These are phyloP conservation scores for Lithophane semibrunnea DNA, from an alignment of 2,888 invertebrate species.

Conservation along the genomic window DNA sequence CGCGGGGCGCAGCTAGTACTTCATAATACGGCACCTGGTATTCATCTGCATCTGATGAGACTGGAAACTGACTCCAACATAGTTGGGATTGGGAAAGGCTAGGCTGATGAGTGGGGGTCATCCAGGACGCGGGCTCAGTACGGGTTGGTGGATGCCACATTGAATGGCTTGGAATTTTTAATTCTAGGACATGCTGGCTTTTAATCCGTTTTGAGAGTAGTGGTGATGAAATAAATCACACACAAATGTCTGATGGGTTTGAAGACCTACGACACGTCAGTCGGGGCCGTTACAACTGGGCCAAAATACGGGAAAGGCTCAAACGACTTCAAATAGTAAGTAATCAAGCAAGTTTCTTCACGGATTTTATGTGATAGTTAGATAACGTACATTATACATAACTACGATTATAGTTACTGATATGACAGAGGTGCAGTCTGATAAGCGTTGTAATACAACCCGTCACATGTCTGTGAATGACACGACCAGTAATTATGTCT, in stretches of 20 bases:
- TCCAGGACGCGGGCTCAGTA: too few species aligned
- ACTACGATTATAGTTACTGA: not conserved
- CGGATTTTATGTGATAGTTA: not conserved
- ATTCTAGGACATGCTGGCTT: not conserved
- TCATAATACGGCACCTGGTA: too few species aligned
- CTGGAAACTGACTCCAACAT: not conserved
- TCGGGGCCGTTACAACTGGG: not conserved
- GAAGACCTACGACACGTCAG: not conserved
- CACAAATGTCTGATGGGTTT: not conserved
- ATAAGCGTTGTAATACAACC: slow-evolving; percentile 26
- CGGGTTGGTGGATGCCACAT: too few species aligned
- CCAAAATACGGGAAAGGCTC: not conserved
- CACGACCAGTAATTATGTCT: slow-evolving; percentile 1
- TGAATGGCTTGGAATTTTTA: not conserved
- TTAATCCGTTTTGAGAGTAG: not conserved
- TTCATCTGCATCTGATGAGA: not conserved
- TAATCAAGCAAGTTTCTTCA: not conserved
- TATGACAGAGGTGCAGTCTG: slow-evolving; percentile 35
- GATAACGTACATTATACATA: slow-evolving; percentile 20
- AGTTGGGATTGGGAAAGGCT: not conserved
- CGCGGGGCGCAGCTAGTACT: too few species aligned
- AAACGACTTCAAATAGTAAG: not conserved
- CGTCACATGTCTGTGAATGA: not conserved
- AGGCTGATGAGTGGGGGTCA: not conserved
- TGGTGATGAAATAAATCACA: too few species aligned